Percentiles rank a stretch among this genome's conserved stretches.
These are phyloP conservation scores for Carassius gibelio DNA, from an alignment of 2,113 vertebrate genomes.

Conservation along the genomic window DNA sequence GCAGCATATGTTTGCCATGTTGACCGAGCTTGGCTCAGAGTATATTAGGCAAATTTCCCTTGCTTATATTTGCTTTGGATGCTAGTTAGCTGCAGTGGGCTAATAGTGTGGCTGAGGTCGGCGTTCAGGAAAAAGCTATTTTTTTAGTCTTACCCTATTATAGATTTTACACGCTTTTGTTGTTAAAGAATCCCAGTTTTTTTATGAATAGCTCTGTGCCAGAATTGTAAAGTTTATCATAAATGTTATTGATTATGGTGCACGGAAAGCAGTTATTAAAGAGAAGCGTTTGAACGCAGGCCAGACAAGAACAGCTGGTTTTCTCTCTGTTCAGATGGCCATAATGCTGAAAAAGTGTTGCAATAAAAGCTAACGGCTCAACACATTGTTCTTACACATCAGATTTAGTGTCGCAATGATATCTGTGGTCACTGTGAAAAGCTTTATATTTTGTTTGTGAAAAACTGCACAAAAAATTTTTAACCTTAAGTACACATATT, in stretches of 20 bases:
- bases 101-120: constrained; percentile 29
- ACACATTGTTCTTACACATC: background rate
- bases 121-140: constrained; percentile 6
- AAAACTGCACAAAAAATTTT: background rate
- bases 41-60: constrained; percentile 19
- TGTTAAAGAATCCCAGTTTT: background rate
- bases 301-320: constrained; percentile 67
- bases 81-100: background rate
- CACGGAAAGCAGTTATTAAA: constrained; percentile 63
- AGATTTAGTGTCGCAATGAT: background rate
- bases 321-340: constrained; percentile 51
- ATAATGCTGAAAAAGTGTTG: constrained; percentile 17
- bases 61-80: constrained; percentile 34
- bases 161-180: constrained; percentile 14
- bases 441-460: background rate
- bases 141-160: constrained; percentile 11
- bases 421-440: background rate
- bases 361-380: background rate
- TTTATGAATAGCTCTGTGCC: background rate
- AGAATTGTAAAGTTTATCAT: constrained; percentile 53
- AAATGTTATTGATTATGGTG: constrained; percentile 61
- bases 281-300: constrained; percentile 62
- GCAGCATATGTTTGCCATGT: constrained; percentile 20
- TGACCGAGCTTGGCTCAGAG: background rate
- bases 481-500: background rate